Evolutionary conservation across 2,888 invertebrate genomes (phyloP), one percentile per base, ranked within the genome.

Genomic region (Eupsilia transversa): DNA sequence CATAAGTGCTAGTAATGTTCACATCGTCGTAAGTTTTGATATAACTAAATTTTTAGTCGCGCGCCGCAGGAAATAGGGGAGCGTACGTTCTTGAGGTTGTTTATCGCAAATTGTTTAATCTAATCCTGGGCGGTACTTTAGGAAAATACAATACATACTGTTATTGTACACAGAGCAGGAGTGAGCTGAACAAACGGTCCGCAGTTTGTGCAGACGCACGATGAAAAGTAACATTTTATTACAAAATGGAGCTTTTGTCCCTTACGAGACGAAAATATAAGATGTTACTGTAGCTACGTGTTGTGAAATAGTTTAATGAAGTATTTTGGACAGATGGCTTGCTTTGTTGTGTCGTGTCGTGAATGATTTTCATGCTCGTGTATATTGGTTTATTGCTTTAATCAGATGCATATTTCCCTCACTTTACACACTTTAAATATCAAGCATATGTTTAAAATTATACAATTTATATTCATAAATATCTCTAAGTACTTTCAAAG

Each of bases 31-130:
- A 86, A 76, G 59, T 64, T 75, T 71, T 84, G 64, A 84, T 75
- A 65, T 56, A 75, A 74, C 69, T 57, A 83, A 70, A 74, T 72
- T 77, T 84, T 86, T 75, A 49, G 72, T 73, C 56, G 56, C 64
- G 30, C 38, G n/a, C 52, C 46, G 38, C 35, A 66, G 59, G 56
- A 76, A 84, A 74, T 75, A 72, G 69, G 74, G 77, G 67, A 75
- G 59, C 61, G 35, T 54, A 49, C 54, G 65, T 70, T 77, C 68
- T 71, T 66, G 74, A 74, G 43, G 82, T 87, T 78, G 71, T 81
- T 85, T 81, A 84, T 79, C 64, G 78, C 69, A 77, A 79, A 82
- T 85, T 86, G 86, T 86, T 83, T 77, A 68, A 80, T 83, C 72
- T 83, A 73, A 74, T 65, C 71, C 71, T 71, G 56, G 63, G 49